These are phyloP conservation scores for Ptilonorhynchus violaceus DNA, from an alignment of 2,113 vertebrate species.

Conservation along the genomic window DNA sequence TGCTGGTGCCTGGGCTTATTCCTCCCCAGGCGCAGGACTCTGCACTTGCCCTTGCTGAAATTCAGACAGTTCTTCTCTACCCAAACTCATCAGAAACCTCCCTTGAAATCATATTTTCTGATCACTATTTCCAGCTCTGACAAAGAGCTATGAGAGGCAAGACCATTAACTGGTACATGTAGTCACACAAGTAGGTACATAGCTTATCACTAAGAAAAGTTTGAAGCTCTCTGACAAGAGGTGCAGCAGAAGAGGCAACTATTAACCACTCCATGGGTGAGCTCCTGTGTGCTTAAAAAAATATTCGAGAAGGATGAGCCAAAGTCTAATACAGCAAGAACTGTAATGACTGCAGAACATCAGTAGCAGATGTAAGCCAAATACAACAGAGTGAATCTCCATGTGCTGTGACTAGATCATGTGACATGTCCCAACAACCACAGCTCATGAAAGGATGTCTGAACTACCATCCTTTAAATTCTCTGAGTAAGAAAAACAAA, in stretches of 20 bases:
- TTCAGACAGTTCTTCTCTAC: background rate
- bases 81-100: fast-evolving
- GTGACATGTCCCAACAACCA: background rate
- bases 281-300: background rate
- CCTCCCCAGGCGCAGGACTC: background rate
- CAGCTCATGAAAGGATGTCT: background rate
- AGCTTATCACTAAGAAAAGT: background rate
- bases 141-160: background rate
- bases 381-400: background rate
- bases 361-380: background rate
- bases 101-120: background rate
- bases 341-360: background rate
- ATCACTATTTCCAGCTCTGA: background rate
- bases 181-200: background rate
- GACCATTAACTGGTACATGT: fast-evolving
- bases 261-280: background rate
- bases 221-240: background rate
- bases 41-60: background rate
- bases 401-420: background rate
- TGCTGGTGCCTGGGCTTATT: background rate
- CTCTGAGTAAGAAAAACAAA: background rate
- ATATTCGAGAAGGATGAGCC: background rate
- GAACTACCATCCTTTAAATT: background rate
- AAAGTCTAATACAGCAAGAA: background rate
- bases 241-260: background rate